Conservation (phyloP, 2,888 invertebrate genomes). For the Antheraea yamamai region DNA sequence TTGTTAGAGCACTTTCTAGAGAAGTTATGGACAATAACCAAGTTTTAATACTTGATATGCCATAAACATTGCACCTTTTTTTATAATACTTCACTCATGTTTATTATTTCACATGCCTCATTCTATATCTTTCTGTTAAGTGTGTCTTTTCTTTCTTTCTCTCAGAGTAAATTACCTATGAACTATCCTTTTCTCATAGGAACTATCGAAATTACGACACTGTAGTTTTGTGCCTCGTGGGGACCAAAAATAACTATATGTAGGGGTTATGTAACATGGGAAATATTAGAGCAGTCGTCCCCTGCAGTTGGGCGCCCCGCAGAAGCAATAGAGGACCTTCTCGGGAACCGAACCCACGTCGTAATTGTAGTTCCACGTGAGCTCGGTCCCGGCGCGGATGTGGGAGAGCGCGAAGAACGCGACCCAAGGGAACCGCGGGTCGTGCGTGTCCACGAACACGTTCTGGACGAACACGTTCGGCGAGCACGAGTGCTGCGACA, state of each 20-base stretch:
- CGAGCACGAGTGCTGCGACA: conserved; percentile 91
- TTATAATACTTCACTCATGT: too few relatives aligned
- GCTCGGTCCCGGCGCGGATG: conserved; percentile 94
- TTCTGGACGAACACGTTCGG: conserved; percentile 99
- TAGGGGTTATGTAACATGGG: neutral
- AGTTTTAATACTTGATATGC: too few relatives aligned
- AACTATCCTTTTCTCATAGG: too few relatives aligned
- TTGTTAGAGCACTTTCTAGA: too few relatives aligned
- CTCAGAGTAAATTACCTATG: too few relatives aligned
- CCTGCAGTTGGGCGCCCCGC: conserved; percentile 93
- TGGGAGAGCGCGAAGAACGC: conserved; percentile 92
- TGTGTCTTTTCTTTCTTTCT: too few relatives aligned
- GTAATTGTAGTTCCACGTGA: conserved; percentile 99
- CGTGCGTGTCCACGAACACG: conserved; percentile 99
- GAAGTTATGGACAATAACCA: too few relatives aligned
- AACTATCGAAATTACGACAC: too few relatives aligned
- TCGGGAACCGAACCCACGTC: conserved; percentile 97
- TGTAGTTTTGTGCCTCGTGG: neutral
- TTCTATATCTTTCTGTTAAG: too few relatives aligned
- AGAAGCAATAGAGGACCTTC: conserved; percentile 95
- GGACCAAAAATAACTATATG: neutral
- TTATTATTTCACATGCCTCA: too few relatives aligned
- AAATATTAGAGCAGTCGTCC: conserved; percentile 88
- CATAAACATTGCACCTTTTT: too few relatives aligned
- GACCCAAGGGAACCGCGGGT: conserved; percentile 97